Conservation (phyloP, 1,140 invertebrate species). For the Anagrus nilaparvatae region DNA sequence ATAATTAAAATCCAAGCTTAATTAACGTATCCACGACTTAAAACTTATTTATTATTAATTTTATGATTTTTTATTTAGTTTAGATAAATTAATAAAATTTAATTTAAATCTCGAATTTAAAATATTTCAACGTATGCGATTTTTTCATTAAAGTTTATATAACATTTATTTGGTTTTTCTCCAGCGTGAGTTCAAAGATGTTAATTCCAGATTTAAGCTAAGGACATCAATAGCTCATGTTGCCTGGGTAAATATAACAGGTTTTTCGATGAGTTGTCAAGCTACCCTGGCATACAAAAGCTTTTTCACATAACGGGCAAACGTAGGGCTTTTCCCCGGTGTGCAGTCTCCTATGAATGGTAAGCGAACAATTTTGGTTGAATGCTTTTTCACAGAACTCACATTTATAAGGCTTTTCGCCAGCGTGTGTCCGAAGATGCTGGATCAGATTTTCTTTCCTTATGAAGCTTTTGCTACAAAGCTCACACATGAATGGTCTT, state of each 20-base stretch:
- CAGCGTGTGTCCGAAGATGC: slow-evolving; percentile 27
- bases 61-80: background rate
- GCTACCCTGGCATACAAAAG: slow-evolving; percentile 23
- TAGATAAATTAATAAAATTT: no score
- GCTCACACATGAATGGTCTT: slow-evolving; percentile 45
- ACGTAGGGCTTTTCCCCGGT: slow-evolving; percentile 10
- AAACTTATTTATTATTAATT: background rate
- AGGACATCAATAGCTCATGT: background rate
- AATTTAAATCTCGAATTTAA: no score
- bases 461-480: slow-evolving; percentile 48
- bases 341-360: slow-evolving; percentile 40
- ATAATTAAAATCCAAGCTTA: no score
- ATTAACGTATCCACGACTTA: background rate
- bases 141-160: no score
- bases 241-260: no score
- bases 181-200: background rate
- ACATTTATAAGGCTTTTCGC: slow-evolving; percentile 48
- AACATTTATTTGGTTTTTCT: no score
- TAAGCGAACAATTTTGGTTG: no score
- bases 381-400: slow-evolving; percentile 56
- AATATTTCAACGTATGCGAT: no score
- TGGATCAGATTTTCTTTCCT: slow-evolving; percentile 32
- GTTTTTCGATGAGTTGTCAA: no score
- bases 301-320: slow-evolving; percentile 20
- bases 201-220: background rate